phyloP scores from a whole-genome alignment of 2,797 vertebrate genomes.

The Columba guinea region DNA sequence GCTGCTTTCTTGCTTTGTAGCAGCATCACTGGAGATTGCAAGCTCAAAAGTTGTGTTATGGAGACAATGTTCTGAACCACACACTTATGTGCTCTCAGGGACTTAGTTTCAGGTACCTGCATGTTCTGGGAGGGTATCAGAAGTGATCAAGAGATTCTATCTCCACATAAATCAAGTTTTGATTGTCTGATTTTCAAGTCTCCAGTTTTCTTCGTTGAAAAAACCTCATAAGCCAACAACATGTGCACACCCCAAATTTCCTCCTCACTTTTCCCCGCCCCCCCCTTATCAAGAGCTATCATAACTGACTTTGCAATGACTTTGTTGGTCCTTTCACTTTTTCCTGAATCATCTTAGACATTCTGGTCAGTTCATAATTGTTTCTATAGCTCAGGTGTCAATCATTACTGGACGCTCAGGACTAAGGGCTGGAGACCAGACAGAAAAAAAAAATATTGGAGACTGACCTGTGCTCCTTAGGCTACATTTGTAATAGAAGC shows the following conservation, averaged over 20 bases:
- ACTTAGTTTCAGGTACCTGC: neutral
- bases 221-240: neutral
- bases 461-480: neutral
- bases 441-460: fast-evolving
- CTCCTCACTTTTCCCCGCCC: neutral
- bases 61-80: neutral
- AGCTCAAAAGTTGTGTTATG: neutral
- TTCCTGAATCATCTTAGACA: neutral
- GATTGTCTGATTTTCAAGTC: neutral
- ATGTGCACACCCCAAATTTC: neutral
- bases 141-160: neutral
- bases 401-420: neutral
- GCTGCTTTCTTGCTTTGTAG: neutral
- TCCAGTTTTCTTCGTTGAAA: neutral
- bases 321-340: neutral
- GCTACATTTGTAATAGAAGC: neutral
- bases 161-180: neutral
- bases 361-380: neutral
- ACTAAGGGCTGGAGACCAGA: neutral
- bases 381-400: neutral
- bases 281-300: fast-evolving
- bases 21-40: fast-evolving
- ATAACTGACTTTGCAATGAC: neutral
- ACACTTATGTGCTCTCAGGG: neutral
- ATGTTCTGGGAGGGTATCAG: neutral